Evolutionary conservation across 2,113 vertebrate genomes (phyloP).

Genomic region (Columba janthina): DNA sequence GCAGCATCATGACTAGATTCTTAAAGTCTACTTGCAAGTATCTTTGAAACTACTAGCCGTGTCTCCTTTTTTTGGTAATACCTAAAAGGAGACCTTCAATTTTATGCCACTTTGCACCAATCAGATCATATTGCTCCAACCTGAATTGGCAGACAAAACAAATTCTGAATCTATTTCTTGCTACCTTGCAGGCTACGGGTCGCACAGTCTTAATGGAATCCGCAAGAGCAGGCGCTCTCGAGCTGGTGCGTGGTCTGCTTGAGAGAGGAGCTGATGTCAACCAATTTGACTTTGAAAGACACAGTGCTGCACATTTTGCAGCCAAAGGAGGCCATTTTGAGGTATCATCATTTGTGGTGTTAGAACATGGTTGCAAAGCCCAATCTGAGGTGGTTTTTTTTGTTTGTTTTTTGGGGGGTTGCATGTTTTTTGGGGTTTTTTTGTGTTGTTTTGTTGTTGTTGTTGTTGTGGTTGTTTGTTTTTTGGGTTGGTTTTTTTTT

Average conservation of each 20-base stretch:
- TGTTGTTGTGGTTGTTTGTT: not conserved
- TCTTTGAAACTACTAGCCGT: not conserved
- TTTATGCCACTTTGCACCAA: not conserved
- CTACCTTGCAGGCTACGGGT: constrained; percentile 80
- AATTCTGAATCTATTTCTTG: not conserved
- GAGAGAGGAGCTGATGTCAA: constrained; percentile 83
- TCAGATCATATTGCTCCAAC: not conserved
- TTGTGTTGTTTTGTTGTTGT: not conserved
- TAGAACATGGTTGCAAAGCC: not conserved
- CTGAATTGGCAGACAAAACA: rapidly evolving
- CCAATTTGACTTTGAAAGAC: constrained; percentile 76
- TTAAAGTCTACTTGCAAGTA: not conserved
- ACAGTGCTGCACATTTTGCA: constrained; percentile 87
- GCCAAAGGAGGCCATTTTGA: constrained; percentile 90
- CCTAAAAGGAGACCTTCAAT: not conserved
- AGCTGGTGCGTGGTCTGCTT: constrained; percentile 82
- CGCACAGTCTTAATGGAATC: constrained; percentile 91
- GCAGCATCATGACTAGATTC: not conserved
- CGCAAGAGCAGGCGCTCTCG: constrained; percentile 76
- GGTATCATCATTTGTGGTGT: constrained; percentile 63
- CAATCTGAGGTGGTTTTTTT: not conserved
- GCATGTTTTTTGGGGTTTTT: not conserved
- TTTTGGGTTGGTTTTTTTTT: not conserved
- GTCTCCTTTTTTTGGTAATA: not conserved
- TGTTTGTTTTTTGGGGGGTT: not conserved